Conservation (phyloP, 2,797 vertebrate genomes). For the Danio aesculapii region DNA sequence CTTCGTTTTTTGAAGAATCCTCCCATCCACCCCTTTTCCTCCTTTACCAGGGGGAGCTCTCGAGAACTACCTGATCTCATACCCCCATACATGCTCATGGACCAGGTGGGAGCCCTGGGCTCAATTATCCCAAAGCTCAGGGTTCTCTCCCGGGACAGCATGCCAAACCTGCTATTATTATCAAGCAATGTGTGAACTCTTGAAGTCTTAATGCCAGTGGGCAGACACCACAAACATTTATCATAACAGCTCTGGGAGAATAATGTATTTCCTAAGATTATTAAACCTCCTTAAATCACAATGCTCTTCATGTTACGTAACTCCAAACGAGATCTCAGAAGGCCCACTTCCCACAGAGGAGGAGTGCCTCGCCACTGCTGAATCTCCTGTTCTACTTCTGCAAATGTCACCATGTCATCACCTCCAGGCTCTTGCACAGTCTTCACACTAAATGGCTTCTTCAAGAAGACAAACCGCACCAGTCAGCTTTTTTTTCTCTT, state of each 20-base stretch:
- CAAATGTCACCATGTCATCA: conserved; percentile 1
- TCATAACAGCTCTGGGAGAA: background rate
- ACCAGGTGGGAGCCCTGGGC: no score
- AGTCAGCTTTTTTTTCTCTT: conserved; percentile 11
- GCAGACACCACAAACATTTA: background rate
- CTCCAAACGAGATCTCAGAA: background rate
- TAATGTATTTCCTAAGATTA: conserved; percentile 4
- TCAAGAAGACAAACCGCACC: background rate
- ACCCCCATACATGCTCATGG: no score
- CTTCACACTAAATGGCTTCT: background rate
- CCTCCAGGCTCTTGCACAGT: conserved; percentile 5
- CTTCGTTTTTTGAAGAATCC: no score
- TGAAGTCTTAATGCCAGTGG: background rate
- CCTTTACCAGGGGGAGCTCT: no score
- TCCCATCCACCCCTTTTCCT: no score
- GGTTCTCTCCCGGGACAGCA: no score
- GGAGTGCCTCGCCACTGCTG: background rate
- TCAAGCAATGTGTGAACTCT: no score
- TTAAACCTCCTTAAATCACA: background rate
- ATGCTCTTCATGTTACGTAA: background rate
- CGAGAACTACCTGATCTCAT: no score
- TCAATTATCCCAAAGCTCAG: no score
- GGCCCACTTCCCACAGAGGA: conserved; percentile 26
- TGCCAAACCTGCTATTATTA: no score
- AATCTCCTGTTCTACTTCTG: conserved; percentile 20